Conservation (phyloP, 2,113 vertebrate species). For the Megalops atlanticus region DNA sequence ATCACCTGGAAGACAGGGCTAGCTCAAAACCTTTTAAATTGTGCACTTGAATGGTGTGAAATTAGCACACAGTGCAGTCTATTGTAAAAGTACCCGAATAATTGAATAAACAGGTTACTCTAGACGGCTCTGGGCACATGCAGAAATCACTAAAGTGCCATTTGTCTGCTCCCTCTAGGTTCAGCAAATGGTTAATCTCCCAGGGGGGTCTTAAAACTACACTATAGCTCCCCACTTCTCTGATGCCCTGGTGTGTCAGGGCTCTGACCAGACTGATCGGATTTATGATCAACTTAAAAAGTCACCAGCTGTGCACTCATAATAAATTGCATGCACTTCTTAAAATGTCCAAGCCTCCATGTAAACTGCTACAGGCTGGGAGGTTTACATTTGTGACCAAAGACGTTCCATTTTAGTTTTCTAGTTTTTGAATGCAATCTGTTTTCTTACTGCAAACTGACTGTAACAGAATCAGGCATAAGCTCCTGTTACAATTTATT, state of each 20-base stretch:
- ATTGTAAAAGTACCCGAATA: neutral
- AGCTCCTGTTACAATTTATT: no score
- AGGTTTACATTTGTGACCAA: neutral
- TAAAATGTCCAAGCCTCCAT: neutral
- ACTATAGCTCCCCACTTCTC: slow-evolving; percentile 70
- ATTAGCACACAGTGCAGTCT: neutral
- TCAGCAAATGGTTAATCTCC: slow-evolving; percentile 65
- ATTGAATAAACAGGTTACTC: neutral
- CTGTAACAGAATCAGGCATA: no score
- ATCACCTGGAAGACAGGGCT: no score
- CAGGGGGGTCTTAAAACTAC: slow-evolving; percentile 59
- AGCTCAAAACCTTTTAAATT: neutral
- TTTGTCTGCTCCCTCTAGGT: slow-evolving; percentile 69
- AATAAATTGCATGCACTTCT: neutral
- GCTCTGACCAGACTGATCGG: slow-evolving; percentile 56
- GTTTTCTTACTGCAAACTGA: no score
- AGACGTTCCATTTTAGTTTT: neutral
- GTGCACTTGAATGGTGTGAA: neutral
- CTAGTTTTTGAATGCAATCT: no score
- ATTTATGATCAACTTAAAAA: slow-evolving; percentile 66
- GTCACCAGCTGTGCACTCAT: slow-evolving; percentile 19
- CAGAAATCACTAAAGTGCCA: slow-evolving; percentile 48
- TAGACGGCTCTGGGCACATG: neutral
- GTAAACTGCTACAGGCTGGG: neutral
- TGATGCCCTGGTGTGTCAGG: slow-evolving; percentile 58